These are phyloP conservation scores for Campylorhamphus procurvoides DNA, from an alignment of 2,113 vertebrate genomes.

Conservation along the genomic window DNA sequence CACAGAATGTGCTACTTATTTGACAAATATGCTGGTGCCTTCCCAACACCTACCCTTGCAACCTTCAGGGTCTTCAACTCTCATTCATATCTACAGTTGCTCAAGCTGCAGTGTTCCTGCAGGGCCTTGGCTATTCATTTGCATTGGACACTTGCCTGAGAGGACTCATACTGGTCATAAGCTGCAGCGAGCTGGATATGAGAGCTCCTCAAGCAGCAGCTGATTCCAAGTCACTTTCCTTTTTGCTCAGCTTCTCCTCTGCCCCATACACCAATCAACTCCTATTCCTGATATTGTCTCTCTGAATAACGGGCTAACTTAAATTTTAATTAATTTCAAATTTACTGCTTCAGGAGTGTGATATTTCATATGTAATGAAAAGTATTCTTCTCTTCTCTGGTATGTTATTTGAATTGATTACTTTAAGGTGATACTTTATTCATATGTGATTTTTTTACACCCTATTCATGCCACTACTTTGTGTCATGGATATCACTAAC, in stretches of 20 bases:
- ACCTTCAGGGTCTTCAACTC: background rate
- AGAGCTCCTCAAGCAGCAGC: background rate
- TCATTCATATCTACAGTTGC: background rate
- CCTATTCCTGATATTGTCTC: background rate
- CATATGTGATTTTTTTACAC: background rate
- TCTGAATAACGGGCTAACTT: background rate
- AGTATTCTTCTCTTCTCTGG: background rate
- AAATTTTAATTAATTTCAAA: background rate
- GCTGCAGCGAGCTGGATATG: background rate
- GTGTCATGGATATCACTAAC: background rate
- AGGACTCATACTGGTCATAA: background rate
- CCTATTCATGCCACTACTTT: accelerated
- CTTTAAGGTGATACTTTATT: background rate
- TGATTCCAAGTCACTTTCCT: background rate
- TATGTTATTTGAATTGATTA: background rate
- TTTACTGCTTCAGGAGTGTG: background rate
- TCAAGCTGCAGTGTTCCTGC: background rate
- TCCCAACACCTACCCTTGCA: background rate
- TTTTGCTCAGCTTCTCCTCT: background rate
- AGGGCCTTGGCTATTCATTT: background rate
- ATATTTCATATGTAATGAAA: background rate
- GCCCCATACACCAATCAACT: no score
- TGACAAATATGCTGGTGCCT: background rate
- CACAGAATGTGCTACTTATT: background rate
- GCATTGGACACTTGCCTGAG: background rate